These are phyloP conservation scores for Periophthalmus modestus DNA, from an alignment of 2,113 vertebrate genomes.

Conservation along the genomic window DNA sequence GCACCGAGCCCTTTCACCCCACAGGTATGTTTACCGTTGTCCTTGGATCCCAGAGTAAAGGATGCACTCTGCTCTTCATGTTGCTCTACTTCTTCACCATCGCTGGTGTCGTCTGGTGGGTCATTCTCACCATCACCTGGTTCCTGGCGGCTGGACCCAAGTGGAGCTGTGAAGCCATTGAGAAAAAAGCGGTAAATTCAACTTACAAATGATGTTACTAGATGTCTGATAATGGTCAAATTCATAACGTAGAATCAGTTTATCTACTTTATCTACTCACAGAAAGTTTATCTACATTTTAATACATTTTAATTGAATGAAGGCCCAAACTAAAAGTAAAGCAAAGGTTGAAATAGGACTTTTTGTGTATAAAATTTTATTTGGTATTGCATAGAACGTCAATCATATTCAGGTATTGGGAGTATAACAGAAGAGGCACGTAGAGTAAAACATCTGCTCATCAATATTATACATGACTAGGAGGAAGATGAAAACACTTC, in stretches of 20 bases:
- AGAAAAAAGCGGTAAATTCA: slow-evolving; percentile 91
- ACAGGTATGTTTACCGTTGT: slow-evolving; percentile 85
- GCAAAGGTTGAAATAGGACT: too few species aligned
- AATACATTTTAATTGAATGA: not conserved
- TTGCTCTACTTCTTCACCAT: slow-evolving; percentile 95
- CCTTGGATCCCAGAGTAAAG: slow-evolving; percentile 92
- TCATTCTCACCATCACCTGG: slow-evolving; percentile 98
- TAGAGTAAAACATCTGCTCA: not conserved
- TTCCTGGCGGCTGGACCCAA: slow-evolving; percentile 95
- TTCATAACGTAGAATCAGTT: not conserved
- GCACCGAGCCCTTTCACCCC: slow-evolving; percentile 77
- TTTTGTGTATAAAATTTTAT: too few species aligned
- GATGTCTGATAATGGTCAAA: too few species aligned
- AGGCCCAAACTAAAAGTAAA: too few species aligned
- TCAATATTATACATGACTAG: not conserved
- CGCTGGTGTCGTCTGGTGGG: slow-evolving; percentile 97
- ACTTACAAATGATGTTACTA: not conserved
- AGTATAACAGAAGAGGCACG: too few species aligned
- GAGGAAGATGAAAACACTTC: not conserved
- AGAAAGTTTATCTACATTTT: not conserved
- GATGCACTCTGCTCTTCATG: slow-evolving; percentile 95
- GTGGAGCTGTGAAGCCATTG: slow-evolving; percentile 98
- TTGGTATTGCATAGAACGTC: too few species aligned
- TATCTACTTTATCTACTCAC: too few species aligned
- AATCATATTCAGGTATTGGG: too few species aligned